Percentiles rank a stretch among this genome's conserved stretches.
Evolutionary conservation across 2,113 vertebrate species (phyloP).

Genomic region (Galeopterus variegatus): DNA sequence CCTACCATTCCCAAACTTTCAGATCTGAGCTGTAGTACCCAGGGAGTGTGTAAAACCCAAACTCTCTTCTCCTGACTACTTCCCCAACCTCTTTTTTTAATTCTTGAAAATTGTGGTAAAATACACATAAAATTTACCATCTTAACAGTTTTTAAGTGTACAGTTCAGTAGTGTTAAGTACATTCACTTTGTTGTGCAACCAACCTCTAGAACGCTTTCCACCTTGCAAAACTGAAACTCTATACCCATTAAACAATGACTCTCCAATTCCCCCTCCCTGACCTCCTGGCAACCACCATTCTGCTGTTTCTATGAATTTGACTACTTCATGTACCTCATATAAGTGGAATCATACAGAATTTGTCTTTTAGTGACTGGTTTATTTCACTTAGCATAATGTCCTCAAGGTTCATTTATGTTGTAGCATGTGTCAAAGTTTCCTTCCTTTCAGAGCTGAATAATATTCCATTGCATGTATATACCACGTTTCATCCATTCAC

Average conservation of each 20-base stretch:
- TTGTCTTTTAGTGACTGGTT: background rate
- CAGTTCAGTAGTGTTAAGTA: background rate
- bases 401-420: background rate
- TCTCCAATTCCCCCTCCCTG: background rate
- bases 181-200: background rate
- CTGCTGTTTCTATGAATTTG: background rate
- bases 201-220: background rate
- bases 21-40: background rate
- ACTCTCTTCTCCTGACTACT: background rate
- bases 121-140: background rate
- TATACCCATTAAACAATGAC: background rate
- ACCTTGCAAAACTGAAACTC: conserved; percentile 13
- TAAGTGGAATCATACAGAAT: background rate
- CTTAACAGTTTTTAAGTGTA: background rate
- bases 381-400: background rate
- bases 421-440: background rate
- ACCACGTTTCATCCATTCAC: background rate
- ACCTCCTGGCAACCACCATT: background rate
- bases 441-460: conserved; percentile 12
- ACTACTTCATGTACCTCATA: background rate
- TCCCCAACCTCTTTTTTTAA: background rate
- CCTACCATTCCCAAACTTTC: background rate
- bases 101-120: background rate
- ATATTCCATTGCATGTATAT: background rate
- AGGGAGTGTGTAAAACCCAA: background rate